Evolutionary conservation across 2,888 invertebrate genomes (phyloP).

Genomic region (Eretmocerus hayati): DNA sequence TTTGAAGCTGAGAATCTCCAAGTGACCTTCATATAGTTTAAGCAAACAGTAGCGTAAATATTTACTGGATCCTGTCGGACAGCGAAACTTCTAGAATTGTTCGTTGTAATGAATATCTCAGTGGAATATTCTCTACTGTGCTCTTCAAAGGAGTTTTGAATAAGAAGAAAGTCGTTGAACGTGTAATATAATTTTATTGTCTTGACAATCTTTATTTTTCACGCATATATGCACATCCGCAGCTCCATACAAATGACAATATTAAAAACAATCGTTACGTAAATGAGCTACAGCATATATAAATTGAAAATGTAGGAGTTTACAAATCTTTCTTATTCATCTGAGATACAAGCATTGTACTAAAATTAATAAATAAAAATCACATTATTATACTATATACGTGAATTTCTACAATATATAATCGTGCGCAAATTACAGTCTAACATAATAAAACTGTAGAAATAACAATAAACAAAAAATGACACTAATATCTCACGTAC

Average conservation of each 20-base stretch:
- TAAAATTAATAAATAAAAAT: constrained; percentile 28
- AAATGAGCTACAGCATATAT: constrained; percentile 16
- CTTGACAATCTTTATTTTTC: constrained; percentile 35
- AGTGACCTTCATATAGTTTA: too few relatives aligned
- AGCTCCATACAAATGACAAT: constrained; percentile 34
- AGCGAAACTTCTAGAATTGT: too few relatives aligned
- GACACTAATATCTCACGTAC: constrained; percentile 18
- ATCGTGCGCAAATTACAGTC: constrained; percentile 18
- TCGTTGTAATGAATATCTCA: too few relatives aligned
- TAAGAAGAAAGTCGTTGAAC: constrained; percentile 24
- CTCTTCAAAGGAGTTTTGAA: too few relatives aligned
- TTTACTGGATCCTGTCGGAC: too few relatives aligned
- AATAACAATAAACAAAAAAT: constrained; percentile 22
- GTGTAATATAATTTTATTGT: constrained; percentile 46
- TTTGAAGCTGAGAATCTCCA: too few relatives aligned
- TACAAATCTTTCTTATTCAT: constrained; percentile 20
- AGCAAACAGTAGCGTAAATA: too few relatives aligned
- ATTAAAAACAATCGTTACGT: constrained; percentile 25
- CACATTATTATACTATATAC: constrained; percentile 22
- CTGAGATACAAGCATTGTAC: too few relatives aligned
- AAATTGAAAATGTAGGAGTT: constrained; percentile 20
- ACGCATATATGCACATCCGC: constrained; percentile 35
- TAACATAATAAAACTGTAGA: constrained; percentile 24
- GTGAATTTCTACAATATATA: constrained; percentile 19
- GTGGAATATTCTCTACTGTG: too few relatives aligned